A percentile compares a stretch with the other conserved stretches of the same genome.
Conservation (phyloP, 2,113 vertebrate species). For the Syngnathus scovelli region DNA sequence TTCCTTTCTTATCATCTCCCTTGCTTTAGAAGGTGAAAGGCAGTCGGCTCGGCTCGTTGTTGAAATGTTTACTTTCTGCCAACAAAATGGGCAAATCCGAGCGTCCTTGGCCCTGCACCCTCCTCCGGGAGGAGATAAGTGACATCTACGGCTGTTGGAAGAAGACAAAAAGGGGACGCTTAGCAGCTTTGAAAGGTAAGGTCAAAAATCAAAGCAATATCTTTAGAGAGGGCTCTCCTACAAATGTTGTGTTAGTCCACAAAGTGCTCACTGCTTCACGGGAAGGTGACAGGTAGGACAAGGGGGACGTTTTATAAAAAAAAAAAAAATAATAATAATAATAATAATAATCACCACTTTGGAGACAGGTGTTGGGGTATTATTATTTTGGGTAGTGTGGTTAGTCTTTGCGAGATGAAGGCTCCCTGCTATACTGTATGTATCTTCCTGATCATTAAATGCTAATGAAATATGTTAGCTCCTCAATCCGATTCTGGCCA, state of each 20-base stretch:
- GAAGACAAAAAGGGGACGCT: slow-evolving; percentile 28
- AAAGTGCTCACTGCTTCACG: slow-evolving; percentile 1
- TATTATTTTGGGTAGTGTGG: slow-evolving; percentile 6
- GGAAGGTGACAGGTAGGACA: not conserved
- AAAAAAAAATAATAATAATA: not conserved
- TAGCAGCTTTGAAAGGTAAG: slow-evolving; percentile 15
- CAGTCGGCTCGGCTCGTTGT: slow-evolving; percentile 40
- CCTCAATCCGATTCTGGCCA: not conserved
- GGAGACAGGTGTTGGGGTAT: not conserved
- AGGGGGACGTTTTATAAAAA: not conserved
- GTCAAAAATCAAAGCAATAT: slow-evolving; percentile 3
- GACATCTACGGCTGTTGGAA: slow-evolving; percentile 88
- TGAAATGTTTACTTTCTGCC: slow-evolving; percentile 79
- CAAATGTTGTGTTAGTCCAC: slow-evolving; percentile 7
- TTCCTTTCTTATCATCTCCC: slow-evolving; percentile 41
- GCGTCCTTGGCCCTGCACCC: slow-evolving; percentile 87
- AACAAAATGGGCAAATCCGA: slow-evolving; percentile 82
- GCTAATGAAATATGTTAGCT: slow-evolving; percentile 4
- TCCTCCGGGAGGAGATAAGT: slow-evolving; percentile 95
- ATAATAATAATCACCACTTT: not conserved
- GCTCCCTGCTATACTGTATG: not conserved
- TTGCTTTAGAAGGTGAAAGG: slow-evolving; percentile 44
- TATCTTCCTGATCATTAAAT: not conserved
- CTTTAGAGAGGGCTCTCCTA: not conserved
- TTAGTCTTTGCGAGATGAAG: not conserved